A percentile compares a stretch with the other conserved stretches of the same genome.
phyloP scores from a whole-genome alignment of 2,113 vertebrate species.

The Ciconia stormi region DNA sequence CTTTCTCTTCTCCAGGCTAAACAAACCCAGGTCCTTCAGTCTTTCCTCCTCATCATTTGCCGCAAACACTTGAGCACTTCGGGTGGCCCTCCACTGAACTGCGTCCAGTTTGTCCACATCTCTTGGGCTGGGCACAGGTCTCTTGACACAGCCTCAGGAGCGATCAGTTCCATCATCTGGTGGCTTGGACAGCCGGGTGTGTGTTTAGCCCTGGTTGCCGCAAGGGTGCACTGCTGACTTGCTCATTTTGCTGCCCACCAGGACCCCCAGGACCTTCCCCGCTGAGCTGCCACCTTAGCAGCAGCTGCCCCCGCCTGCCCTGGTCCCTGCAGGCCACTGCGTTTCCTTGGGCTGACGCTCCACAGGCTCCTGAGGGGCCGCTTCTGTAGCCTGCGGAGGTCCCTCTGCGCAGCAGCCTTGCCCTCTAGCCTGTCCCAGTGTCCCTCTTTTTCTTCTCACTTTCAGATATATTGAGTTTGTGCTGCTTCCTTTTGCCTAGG shows the following conservation, averaged over 20 bases:
- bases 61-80: neutral
- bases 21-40: neutral
- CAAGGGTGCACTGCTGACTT: neutral
- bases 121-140: neutral
- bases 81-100: neutral
- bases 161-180: neutral
- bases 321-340: neutral
- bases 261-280: neutral
- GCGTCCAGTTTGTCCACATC: neutral
- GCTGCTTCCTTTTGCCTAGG: neutral
- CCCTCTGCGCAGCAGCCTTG: neutral
- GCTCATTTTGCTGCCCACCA: neutral
- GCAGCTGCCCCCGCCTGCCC: rapidly evolving
- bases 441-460: neutral
- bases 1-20: neutral
- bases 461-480: neutral
- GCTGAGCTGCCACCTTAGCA: neutral
- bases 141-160: neutral
- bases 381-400: neutral
- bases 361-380: neutral
- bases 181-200: neutral
- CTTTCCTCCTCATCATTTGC: neutral
- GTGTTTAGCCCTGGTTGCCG: neutral
- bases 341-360: neutral
- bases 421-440: neutral